These are phyloP conservation scores for Apis cerana DNA, from an alignment of 1,140 invertebrate genomes.

Conservation along the genomic window DNA sequence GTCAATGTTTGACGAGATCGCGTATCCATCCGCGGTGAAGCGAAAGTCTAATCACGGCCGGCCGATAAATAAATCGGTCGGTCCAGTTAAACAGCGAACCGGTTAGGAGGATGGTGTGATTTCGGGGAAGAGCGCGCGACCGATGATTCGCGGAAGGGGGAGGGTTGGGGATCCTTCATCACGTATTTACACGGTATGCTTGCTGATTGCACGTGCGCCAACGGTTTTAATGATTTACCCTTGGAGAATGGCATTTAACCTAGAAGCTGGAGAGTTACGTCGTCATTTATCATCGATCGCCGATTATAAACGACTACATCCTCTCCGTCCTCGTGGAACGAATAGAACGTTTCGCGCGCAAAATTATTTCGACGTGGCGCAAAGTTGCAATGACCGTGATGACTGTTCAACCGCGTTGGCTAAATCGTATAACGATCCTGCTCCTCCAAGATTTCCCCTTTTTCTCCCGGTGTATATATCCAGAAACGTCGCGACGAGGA, in stretches of 20 bases:
- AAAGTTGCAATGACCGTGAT: no score
- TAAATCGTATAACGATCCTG: no score
- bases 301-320: neutral
- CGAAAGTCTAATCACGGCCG: slow-evolving; percentile 65
- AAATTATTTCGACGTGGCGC: neutral
- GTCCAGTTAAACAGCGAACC: slow-evolving; percentile 52
- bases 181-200: slow-evolving; percentile 63
- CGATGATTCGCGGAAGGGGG: neutral
- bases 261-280: slow-evolving; percentile 24
- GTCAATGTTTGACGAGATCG: slow-evolving; percentile 51
- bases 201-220: slow-evolving; percentile 51
- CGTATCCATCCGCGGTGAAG: slow-evolving; percentile 54
- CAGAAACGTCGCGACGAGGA: neutral
- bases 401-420: no score
- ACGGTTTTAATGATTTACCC: slow-evolving; percentile 62
- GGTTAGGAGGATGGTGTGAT: slow-evolving; percentile 47
- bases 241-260: slow-evolving; percentile 54
- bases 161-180: slow-evolving; percentile 37
- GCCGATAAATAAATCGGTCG: slow-evolving; percentile 65
- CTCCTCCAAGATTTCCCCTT: neutral
- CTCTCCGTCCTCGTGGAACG: no score
- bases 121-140: slow-evolving; percentile 37
- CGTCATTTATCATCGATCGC: slow-evolving; percentile 57
- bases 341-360: no score
- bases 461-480: neutral